Percentiles rank a stretch among this genome's conserved stretches.
Conservation (phyloP, 2,888 invertebrate species). For the Rugalucina vietnamica region DNA sequence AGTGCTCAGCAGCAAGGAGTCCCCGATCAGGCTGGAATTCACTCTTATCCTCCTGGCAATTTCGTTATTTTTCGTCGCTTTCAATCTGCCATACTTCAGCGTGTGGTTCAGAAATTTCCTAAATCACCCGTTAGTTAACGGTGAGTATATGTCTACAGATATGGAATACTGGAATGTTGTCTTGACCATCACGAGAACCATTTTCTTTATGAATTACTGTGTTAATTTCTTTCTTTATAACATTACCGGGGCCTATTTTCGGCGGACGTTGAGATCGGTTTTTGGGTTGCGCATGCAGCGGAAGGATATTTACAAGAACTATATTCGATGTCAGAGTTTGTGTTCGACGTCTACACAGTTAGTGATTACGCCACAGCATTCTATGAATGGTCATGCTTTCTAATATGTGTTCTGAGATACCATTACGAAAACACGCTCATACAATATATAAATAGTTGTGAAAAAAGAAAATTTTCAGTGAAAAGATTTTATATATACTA, state of each 20-base stretch:
- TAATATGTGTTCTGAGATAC: too few species aligned
- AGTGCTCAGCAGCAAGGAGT: slow-evolving; percentile 70
- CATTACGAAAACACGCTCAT: too few species aligned
- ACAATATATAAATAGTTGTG: too few species aligned
- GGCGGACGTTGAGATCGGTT: slow-evolving; percentile 64
- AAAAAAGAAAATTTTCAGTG: too few species aligned
- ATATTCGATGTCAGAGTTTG: slow-evolving; percentile 15
- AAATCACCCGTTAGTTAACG: background rate
- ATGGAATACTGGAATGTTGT: slow-evolving; percentile 62
- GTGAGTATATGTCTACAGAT: background rate
- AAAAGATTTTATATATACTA: too few species aligned
- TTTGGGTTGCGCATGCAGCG: background rate
- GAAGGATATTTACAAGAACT: slow-evolving; percentile 12
- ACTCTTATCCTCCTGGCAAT: slow-evolving; percentile 78
- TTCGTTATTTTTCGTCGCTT: slow-evolving; percentile 77
- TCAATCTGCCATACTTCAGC: slow-evolving; percentile 79
- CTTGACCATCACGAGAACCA: slow-evolving; percentile 70
- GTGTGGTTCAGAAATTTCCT: slow-evolving; percentile 71
- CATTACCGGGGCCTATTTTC: slow-evolving; percentile 78
- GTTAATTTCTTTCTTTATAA: slow-evolving; percentile 80
- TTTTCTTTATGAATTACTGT: slow-evolving; percentile 80
- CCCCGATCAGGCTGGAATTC: slow-evolving; percentile 77
- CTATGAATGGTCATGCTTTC: background rate
- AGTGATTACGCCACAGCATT: background rate
- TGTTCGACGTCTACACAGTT: slow-evolving; percentile 16